Percentiles rank a stretch among this genome's conserved stretches.
These are phyloP conservation scores for Tragelaphus scriptus DNA, from an alignment of 2,113 vertebrate species.

Conservation along the genomic window DNA sequence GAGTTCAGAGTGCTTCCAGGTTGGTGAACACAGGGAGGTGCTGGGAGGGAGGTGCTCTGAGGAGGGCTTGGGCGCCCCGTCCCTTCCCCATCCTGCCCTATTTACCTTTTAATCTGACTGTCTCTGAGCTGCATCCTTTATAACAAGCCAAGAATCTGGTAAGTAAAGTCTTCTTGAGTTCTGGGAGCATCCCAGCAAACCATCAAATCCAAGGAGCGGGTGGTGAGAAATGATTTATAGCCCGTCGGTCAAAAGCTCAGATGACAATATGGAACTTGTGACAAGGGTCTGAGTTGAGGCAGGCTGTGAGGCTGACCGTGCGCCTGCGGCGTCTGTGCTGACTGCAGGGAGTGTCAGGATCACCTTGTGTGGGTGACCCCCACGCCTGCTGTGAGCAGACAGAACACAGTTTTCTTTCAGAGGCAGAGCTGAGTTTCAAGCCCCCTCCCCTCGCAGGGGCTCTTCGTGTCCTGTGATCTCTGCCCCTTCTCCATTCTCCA, in stretches of 20 bases:
- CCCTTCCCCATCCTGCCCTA: not conserved
- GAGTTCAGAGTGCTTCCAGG: not conserved
- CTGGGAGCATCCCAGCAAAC: not conserved
- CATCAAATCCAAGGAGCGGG: not conserved
- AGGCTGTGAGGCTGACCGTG: not conserved
- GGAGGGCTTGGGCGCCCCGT: too few species aligned
- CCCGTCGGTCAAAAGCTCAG: not conserved
- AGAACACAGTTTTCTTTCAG: not conserved
- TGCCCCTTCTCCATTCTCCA: not conserved
- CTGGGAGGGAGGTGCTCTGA: not conserved
- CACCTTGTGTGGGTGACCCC: not conserved
- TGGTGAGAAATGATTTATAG: not conserved
- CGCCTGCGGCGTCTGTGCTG: fast-evolving
- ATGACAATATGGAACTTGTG: not conserved
- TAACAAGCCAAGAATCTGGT: not conserved
- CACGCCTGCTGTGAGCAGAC: not conserved
- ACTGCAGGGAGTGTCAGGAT: not conserved
- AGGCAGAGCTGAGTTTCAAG: not conserved
- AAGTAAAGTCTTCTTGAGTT: not conserved
- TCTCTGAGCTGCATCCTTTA: not conserved
- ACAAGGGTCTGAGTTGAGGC: not conserved
- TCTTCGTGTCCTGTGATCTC: not conserved
- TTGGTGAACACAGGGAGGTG: not conserved
- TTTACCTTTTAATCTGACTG: not conserved
- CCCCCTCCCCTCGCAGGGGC: not conserved